Percentiles rank a stretch among this genome's conserved stretches.
These are phyloP conservation scores for Tetranychus piercei DNA, from an alignment of 2,888 invertebrate species.

Conservation along the genomic window DNA sequence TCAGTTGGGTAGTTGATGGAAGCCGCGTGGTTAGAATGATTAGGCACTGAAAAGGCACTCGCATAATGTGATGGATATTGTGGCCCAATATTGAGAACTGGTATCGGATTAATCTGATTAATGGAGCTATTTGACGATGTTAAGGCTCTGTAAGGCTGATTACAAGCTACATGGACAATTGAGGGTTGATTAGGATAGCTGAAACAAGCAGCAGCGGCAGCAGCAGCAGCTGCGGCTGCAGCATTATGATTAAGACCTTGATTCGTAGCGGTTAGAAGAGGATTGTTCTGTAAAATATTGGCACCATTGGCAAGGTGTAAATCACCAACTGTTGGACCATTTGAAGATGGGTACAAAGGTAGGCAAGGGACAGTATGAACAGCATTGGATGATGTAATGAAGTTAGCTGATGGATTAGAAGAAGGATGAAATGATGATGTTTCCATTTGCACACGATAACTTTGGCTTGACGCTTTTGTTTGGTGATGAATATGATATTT, in stretches of 20 bases:
- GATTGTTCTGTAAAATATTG: neutral
- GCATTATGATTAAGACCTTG: conserved; percentile 4
- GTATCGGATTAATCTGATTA: neutral
- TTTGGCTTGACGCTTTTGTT: conserved; percentile 21
- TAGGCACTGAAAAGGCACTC: conserved; percentile 19
- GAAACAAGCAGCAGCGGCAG: neutral
- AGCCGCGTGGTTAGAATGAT: conserved; percentile 7
- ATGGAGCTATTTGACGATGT: neutral
- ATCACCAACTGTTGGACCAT: neutral
- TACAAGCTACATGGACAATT: conserved; percentile 1
- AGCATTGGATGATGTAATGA: neutral
- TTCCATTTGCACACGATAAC: conserved; percentile 25
- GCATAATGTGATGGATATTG: conserved; percentile 12
- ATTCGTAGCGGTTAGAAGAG: neutral
- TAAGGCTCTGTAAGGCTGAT: conserved; percentile 6
- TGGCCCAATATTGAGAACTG: conserved; percentile 10
- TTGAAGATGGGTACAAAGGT: neutral
- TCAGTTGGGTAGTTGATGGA: conserved; percentile 8
- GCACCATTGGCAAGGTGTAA: conserved; percentile 1
- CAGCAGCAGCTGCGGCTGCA: too few relatives aligned
- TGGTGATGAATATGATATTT: conserved; percentile 14
- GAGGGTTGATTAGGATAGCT: conserved; percentile 1
- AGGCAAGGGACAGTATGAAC: neutral
- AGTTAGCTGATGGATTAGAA: neutral
- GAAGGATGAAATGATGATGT: conserved; percentile 20